Base-by-base conservation (phyloP, 1,140 invertebrate genomes). In the Drosophila lowei region DNA sequence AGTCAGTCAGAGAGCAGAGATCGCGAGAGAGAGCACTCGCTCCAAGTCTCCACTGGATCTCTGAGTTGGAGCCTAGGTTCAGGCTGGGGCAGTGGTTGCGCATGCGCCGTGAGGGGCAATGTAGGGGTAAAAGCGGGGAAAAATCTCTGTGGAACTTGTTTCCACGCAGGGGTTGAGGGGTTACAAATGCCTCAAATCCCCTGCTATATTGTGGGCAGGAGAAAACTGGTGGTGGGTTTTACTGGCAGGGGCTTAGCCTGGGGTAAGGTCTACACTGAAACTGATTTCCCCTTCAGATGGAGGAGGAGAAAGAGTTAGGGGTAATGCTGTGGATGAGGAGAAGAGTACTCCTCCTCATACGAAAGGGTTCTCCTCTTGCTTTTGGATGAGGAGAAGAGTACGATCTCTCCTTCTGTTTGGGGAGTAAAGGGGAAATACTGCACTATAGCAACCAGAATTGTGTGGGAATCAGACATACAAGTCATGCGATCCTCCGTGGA, bases 21-120 rank as follows among this genome's bases (percentile, higher is more conserved):
- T 13, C 38, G 2, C 11, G 28, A 13, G 18, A 34, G 23, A 7
- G 3, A 38, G 11, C 23, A 16, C 28, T 28, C 62, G 56, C 57
- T 7, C 42, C 50, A 56, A 64, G n/a, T 85, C 79, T 85, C 67
- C 79, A 76, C 72, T 38, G 8, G 79, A 46, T 77, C 54, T 55
- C 53, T 25, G 18, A 58, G 50, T 9, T 47, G 58, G 56, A 25
- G 47, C 30, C 30, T 3, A 11, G 9, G 9, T 11, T 18, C 25
- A 18, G 34, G 50, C 47, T 55, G 65, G 68, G 66, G 68, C 21
- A 72, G 18, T 56, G 23, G 71, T 8, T 15, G 56, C 71, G 73
- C 59, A 57, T 72, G 77, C 65, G 53, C 57, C 68, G 25, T 62
- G 8, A 67, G 75, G 75, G 76, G 80, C 61, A 70, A 52, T 15